A percentile compares a stretch with the other conserved stretches of the same genome.
phyloP scores from a whole-genome alignment of 1,140 invertebrate species.

The Theocolax elegans region DNA sequence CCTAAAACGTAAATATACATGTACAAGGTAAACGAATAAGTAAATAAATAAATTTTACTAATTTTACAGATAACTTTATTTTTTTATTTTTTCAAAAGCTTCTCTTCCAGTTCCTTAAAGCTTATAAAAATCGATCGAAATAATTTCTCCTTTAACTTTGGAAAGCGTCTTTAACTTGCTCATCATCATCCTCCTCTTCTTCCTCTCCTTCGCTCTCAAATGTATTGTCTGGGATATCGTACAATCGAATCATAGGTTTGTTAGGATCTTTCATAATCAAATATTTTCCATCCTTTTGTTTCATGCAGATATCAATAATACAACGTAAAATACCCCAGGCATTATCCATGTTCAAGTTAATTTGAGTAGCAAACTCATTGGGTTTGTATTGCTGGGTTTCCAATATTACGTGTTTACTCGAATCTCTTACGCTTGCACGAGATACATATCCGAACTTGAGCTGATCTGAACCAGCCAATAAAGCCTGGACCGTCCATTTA shows the following conservation, averaged over 20 bases:
- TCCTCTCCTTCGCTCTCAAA: slow-evolving; percentile 98
- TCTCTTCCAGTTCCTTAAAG: background rate
- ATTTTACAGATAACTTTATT: slow-evolving; percentile 1
- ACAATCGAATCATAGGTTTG: slow-evolving; percentile 95
- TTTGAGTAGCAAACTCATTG: slow-evolving; percentile 97
- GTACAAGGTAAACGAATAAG: background rate
- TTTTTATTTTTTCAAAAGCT: slow-evolving; percentile 9
- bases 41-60: background rate
- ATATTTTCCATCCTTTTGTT: slow-evolving; percentile 97
- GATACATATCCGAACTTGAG: slow-evolving; percentile 99
- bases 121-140: slow-evolving; percentile 38
- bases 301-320: slow-evolving; percentile 98
- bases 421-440: slow-evolving; percentile 90
- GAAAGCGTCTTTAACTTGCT: slow-evolving; percentile 71
- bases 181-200: slow-evolving; percentile 84
- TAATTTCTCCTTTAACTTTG: slow-evolving; percentile 56
- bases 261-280: slow-evolving; percentile 99
- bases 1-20: background rate
- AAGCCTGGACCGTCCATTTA: slow-evolving; percentile 98
- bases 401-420: slow-evolving; percentile 95
- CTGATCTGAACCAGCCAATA: slow-evolving; percentile 96
- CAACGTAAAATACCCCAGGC: slow-evolving; percentile 99
- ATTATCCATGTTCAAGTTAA: slow-evolving; percentile 99
- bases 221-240: slow-evolving; percentile 97
- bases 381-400: slow-evolving; percentile 99